Conservation (phyloP, 2,888 invertebrate genomes). For the Deilephila elpenor region DNA sequence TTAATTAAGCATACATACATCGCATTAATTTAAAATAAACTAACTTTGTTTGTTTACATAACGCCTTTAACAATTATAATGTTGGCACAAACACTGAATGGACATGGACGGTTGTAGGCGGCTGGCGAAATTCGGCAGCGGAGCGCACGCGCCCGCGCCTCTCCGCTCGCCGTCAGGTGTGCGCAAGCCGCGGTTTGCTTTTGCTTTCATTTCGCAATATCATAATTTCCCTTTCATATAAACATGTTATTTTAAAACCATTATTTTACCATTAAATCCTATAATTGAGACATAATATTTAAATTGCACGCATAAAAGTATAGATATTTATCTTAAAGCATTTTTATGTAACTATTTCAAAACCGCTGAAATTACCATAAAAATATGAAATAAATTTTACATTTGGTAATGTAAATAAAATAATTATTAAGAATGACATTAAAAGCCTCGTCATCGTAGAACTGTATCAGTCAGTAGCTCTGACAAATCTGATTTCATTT, state of each 20-base stretch:
- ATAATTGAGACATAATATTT: background rate
- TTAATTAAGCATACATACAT: no score
- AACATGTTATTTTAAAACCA: background rate
- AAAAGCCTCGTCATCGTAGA: background rate
- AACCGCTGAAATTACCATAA: no score
- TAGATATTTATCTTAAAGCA: background rate
- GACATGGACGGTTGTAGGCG: constrained; percentile 38
- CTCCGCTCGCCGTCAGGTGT: constrained; percentile 45
- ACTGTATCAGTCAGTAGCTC: constrained; percentile 38
- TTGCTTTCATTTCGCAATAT: constrained; percentile 39
- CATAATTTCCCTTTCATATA: constrained; percentile 25
- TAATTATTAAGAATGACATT: background rate
- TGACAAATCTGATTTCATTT: constrained; percentile 54
- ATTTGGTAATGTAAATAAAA: background rate
- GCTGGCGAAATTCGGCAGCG: constrained; percentile 62
- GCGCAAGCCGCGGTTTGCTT: constrained; percentile 32
- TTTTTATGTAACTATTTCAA: no score
- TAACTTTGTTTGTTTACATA: background rate
- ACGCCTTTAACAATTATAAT: constrained; percentile 44
- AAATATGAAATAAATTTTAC: no score
- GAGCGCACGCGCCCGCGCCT: constrained; percentile 51
- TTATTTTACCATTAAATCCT: background rate
- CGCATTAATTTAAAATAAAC: background rate
- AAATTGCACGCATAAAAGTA: background rate
- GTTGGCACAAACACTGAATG: constrained; percentile 50